Evolutionary conservation across 1,140 invertebrate genomes (phyloP).

Genomic region (Anoplophora glabripennis): DNA sequence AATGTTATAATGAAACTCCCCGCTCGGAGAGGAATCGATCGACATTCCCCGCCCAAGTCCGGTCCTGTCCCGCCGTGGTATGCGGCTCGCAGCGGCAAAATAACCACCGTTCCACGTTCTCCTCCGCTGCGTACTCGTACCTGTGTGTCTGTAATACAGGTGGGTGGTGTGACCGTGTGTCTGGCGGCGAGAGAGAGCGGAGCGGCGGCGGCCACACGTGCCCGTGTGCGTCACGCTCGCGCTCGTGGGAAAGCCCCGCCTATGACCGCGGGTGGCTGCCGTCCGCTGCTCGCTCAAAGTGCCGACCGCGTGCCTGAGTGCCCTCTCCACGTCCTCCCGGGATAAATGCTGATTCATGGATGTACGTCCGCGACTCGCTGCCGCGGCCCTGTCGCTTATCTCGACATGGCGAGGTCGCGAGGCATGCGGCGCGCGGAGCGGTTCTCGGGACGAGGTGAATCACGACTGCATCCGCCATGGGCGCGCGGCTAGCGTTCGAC

Average conservation of each 20-base stretch:
- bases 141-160: constrained; percentile 1
- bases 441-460: constrained; percentile 1
- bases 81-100: not conserved
- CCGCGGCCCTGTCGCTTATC: not conserved
- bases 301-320: constrained; percentile 27
- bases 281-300: constrained; percentile 23
- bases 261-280: constrained; percentile 34
- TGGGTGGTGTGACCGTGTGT: constrained; percentile 26
- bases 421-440: constrained; percentile 1
- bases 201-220: constrained; percentile 31
- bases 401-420: constrained; percentile 8
- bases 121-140: not conserved
- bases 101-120: constrained; percentile 6
- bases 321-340: constrained; percentile 8
- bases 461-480: not conserved
- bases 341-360: constrained; percentile 20
- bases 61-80: constrained; percentile 1
- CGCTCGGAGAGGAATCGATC: too few relatives aligned
- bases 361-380: constrained; percentile 10
- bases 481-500: not conserved
- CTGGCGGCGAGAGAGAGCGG: constrained; percentile 22
- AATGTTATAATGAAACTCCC: too few relatives aligned
- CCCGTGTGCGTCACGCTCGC: constrained; percentile 42
- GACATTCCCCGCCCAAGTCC: not conserved
- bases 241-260: constrained; percentile 37